A percentile compares a stretch with the other conserved stretches of the same genome.
Evolutionary conservation across 2,888 invertebrate genomes (phyloP).

Genomic region (Drosophila nigricruria): DNA sequence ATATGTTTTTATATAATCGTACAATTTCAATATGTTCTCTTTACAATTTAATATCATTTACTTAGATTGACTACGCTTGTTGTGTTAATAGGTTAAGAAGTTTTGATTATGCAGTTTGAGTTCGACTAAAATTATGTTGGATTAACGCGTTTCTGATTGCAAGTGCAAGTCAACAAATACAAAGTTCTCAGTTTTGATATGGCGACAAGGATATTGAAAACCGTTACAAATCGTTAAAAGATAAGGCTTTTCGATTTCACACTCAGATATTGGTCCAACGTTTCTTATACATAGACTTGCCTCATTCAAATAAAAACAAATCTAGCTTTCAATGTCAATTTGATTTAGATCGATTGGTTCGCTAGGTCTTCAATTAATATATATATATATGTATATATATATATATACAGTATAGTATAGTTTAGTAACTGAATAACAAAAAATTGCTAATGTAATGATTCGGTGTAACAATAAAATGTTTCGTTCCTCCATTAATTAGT

Average conservation of each 20-base stretch:
- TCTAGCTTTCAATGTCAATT: slow-evolving; percentile 35
- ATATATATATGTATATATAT: neutral
- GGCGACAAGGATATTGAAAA: slow-evolving; percentile 70
- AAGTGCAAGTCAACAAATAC: slow-evolving; percentile 47
- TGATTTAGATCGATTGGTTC: slow-evolving; percentile 39
- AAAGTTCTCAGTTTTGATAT: slow-evolving; percentile 75
- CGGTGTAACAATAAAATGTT: slow-evolving; percentile 46
- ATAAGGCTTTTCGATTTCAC: slow-evolving; percentile 36
- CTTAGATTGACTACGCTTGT: slow-evolving; percentile 74
- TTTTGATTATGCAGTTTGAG: slow-evolving; percentile 47
- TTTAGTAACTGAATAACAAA: slow-evolving; percentile 35
- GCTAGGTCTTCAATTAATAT: slow-evolving; percentile 32
- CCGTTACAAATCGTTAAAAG: slow-evolving; percentile 39
- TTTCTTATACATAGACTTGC: slow-evolving; percentile 31
- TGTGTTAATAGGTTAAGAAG: slow-evolving; percentile 66
- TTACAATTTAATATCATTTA: slow-evolving; percentile 70
- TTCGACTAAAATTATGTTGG: slow-evolving; percentile 64
- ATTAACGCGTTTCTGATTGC: slow-evolving; percentile 43
- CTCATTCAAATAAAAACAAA: slow-evolving; percentile 43
- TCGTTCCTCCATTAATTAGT: slow-evolving; percentile 27
- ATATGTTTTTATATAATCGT: slow-evolving; percentile 55
- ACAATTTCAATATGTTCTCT: slow-evolving; percentile 73
- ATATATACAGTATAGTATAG: slow-evolving; percentile 3
- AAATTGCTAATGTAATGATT: slow-evolving; percentile 60
- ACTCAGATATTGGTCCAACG: slow-evolving; percentile 70